A percentile compares a stretch with the other conserved stretches of the same genome.
Conservation (phyloP, 2,113 vertebrate species). For the Ictalurus punctatus region DNA sequence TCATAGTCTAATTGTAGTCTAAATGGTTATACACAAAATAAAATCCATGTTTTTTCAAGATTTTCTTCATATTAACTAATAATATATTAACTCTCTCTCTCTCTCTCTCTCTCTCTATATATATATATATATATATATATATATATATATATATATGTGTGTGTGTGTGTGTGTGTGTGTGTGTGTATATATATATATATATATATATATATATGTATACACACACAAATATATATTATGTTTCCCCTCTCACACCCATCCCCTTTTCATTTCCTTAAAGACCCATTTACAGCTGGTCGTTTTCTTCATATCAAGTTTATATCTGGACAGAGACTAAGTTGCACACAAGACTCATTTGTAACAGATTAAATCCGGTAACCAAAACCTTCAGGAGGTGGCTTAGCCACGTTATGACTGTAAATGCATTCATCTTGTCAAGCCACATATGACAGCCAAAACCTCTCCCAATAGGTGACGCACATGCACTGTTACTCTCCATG, state of each 20-base stretch:
- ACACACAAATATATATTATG: not conserved
- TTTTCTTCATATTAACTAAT: not conserved
- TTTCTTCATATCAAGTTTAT: not conserved
- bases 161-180: too few relatives aligned
- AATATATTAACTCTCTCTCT: not conserved
- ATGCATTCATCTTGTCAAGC: not conserved
- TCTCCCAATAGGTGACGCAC: not conserved
- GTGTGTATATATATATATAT: too few relatives aligned
- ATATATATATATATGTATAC: too few relatives aligned
- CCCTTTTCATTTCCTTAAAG: not conserved
- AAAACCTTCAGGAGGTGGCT: not conserved
- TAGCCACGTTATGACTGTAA: not conserved
- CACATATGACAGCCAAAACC: not conserved
- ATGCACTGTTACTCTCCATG: not conserved
- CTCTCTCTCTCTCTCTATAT: too few relatives aligned
- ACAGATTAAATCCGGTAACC: not conserved
- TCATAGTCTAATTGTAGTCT: not conserved
- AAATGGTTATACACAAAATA: not conserved
- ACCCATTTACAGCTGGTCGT: not conserved
- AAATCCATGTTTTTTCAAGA: not conserved
- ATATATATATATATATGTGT: too few relatives aligned
- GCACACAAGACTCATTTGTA: not conserved
- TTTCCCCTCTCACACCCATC: not conserved
- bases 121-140: too few relatives aligned
- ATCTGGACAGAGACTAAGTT: not conserved